Evolutionary conservation across 2,888 invertebrate genomes (phyloP).

Genomic region (Tricholauxania praeusta): DNA sequence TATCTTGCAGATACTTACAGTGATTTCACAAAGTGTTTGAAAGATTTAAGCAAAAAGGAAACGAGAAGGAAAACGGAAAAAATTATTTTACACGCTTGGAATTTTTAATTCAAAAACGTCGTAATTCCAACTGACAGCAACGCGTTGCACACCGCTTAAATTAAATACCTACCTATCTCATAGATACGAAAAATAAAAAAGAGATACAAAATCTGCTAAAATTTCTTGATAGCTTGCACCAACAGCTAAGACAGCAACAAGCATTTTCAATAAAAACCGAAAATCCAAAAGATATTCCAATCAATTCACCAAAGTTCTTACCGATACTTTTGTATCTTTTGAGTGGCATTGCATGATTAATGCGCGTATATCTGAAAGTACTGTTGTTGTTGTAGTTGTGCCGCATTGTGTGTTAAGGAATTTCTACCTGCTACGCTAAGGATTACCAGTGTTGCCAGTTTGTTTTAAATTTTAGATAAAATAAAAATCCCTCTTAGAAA

Average conservation of each 20-base stretch:
- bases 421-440: conserved; percentile 21
- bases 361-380: background rate
- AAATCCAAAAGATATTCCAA: conserved; percentile 4
- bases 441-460: conserved; percentile 31
- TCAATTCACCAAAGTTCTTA: no score
- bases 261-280: background rate
- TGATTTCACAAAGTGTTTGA: conserved; percentile 21
- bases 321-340: conserved; percentile 27
- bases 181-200: background rate
- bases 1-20: conserved; percentile 24
- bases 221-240: background rate
- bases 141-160: background rate
- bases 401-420: background rate
- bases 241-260: conserved; percentile 2
- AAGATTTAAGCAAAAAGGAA: background rate
- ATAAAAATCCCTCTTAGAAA: background rate
- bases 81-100: background rate
- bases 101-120: background rate
- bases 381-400: no score
- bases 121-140: background rate
- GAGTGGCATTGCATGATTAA: conserved; percentile 21
- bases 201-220: no score
- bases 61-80: background rate
- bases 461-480: conserved; percentile 10
- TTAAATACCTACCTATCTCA: background rate